Conservation (phyloP, 2,888 invertebrate genomes). For the Aphrophora alni region DNA sequence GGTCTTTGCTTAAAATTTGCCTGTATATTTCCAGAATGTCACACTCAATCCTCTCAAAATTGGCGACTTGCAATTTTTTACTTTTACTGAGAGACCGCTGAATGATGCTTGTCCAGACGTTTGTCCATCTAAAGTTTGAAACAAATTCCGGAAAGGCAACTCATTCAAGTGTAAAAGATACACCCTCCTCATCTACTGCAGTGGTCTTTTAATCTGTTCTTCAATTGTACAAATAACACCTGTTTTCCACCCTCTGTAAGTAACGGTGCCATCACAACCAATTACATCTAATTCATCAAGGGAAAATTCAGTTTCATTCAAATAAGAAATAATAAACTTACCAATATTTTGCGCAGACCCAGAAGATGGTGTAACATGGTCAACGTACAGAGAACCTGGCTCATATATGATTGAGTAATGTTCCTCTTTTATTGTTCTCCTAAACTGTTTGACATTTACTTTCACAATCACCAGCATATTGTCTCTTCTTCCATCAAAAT, state of each 20-base stretch:
- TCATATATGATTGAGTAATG: slow-evolving; percentile 17
- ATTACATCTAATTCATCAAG: slow-evolving; percentile 36
- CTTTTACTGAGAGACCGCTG: slow-evolving; percentile 32
- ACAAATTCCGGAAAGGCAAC: slow-evolving; percentile 40
- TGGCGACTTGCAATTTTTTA: slow-evolving; percentile 37
- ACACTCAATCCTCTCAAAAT: slow-evolving; percentile 35
- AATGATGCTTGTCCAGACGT: slow-evolving; percentile 35
- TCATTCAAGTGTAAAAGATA: slow-evolving; percentile 41
- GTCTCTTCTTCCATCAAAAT: slow-evolving; percentile 20
- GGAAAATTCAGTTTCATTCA: neutral
- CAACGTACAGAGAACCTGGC: slow-evolving; percentile 12
- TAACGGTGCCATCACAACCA: slow-evolving; percentile 37
- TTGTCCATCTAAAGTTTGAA: slow-evolving; percentile 35
- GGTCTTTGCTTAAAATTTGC: slow-evolving; percentile 36
- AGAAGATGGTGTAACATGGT: slow-evolving; percentile 22
- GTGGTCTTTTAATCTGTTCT: slow-evolving; percentile 33
- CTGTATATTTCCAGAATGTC: neutral
- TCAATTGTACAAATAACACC: slow-evolving; percentile 39
- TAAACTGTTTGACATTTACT: slow-evolving; percentile 13
- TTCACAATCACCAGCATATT: neutral
- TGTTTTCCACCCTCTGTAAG: slow-evolving; percentile 35
- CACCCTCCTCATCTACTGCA: slow-evolving; percentile 38
- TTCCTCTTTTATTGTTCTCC: slow-evolving; percentile 24
- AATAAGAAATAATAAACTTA: slow-evolving; percentile 11
- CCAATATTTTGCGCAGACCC: slow-evolving; percentile 22